Percentiles rank a stretch among this genome's conserved stretches.
Evolutionary conservation across 2,113 vertebrate genomes (phyloP).

Genomic region (Lutjanus erythropterus): DNA sequence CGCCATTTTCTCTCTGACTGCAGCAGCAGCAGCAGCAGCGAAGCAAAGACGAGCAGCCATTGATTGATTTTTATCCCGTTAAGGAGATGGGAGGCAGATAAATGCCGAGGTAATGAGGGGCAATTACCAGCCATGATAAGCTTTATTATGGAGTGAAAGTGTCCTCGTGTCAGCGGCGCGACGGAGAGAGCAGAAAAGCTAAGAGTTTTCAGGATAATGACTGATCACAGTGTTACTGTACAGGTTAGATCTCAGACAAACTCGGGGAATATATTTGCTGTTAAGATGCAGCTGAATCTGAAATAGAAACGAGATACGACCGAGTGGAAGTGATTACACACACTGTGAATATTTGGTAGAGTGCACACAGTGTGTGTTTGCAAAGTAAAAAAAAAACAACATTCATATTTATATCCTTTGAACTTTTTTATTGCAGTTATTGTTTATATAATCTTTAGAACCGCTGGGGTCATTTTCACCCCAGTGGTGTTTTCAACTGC

Average conservation of each 20-base stretch:
- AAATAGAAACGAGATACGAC: neutral
- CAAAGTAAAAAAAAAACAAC: too few relatives aligned
- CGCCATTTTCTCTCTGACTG: conserved; percentile 36
- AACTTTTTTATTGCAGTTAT: too few relatives aligned
- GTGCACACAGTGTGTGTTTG: too few relatives aligned
- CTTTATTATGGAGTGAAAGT: conserved; percentile 66
- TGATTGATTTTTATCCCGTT: conserved; percentile 79
- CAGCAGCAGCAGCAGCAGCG: conserved; percentile 16
- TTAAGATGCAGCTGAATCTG: neutral
- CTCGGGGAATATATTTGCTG: conserved; percentile 14
- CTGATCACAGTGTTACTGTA: neutral
- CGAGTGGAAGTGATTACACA: too few relatives aligned
- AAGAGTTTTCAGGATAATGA: conserved; percentile 28
- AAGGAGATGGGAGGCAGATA: conserved; percentile 77
- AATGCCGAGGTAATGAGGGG: conserved; percentile 75
- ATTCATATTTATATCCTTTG: too few relatives aligned
- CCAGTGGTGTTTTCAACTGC: too few relatives aligned
- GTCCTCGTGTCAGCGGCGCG: conserved; percentile 25
- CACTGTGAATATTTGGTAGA: too few relatives aligned
- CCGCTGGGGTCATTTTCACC: too few relatives aligned
- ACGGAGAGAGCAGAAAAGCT: neutral
- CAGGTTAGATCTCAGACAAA: conserved; percentile 3
- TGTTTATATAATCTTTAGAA: too few relatives aligned
- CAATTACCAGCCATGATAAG: conserved; percentile 76
- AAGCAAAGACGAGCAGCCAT: conserved; percentile 38